Evolutionary conservation across 2,797 vertebrate species (phyloP), one percentile per base, ranked within the genome.

Genomic region (Nyctalus aviator): DNA sequence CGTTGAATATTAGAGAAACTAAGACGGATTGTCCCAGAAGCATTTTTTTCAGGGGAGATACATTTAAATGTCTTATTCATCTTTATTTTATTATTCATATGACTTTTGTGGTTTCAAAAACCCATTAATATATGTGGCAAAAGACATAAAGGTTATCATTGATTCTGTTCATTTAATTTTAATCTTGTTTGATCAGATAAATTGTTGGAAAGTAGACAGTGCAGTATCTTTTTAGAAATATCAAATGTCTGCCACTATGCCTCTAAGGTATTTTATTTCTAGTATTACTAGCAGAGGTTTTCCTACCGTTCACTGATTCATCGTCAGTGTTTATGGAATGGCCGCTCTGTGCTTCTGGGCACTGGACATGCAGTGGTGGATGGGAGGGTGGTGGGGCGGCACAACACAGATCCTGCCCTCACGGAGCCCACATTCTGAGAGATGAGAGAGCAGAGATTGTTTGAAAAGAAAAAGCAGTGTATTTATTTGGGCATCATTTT

Each of bases 111-210:
- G 20, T 72, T 37, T 30, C 3, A 1, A 3, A 71, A 69, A 73
- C 48, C 13, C 37, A 59, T 72, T 84, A 66, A 53, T 10, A 53
- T 84, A 5, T 79, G 5, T 53, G 21, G 71, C 41, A 94, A 50
- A 79, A 79, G 27, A 78, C 7, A 27, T 82, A 15, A 69, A 92
- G 92, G 27, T 84, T 94, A 89, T 64, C 82, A 37, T 91, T 90
- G 32, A 85, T 66, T 83, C 66, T 84, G 0, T 84, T 90, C 13
- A 73, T 92, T 81, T 86, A 81, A 69, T 69, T 93, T 86, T 68
- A 64, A 48, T 37, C 10, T 93, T 71, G 4, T 44, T 93, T 79
- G 75, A 48, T 57, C 83, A 89, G 57, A 79, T 59, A 81, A 94
- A 48, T 88, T 23, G 15, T 46, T 71, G 20, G 69, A 78, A 92